Percentiles rank a stretch among this genome's conserved stretches.
phyloP scores from a whole-genome alignment of 2,113 vertebrate species.

The Ammodytes marinus region DNA sequence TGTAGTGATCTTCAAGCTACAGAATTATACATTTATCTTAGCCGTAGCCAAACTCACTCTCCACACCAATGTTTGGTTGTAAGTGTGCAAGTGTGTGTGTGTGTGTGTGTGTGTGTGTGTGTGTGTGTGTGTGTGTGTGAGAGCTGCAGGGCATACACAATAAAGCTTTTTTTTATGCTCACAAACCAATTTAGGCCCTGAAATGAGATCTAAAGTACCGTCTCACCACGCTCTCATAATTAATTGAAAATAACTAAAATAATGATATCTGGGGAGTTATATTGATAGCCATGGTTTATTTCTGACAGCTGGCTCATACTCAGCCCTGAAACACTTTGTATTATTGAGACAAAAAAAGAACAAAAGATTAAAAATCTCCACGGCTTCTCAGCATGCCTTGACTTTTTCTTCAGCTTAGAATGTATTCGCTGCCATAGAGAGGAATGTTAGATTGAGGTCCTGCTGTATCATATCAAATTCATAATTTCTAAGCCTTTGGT shows the following conservation, averaged over 20 bases:
- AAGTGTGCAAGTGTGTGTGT: background rate
- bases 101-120: slow-evolving; percentile 7
- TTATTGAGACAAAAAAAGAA: slow-evolving; percentile 67
- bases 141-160: slow-evolving; percentile 67
- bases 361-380: slow-evolving; percentile 72
- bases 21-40: slow-evolving; percentile 73
- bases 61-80: slow-evolving; percentile 26
- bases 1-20: slow-evolving; percentile 60
- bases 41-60: slow-evolving; percentile 67
- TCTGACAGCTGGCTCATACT: slow-evolving; percentile 73
- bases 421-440: slow-evolving; percentile 48
- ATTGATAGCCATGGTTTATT: slow-evolving; percentile 78
- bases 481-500: slow-evolving; percentile 19
- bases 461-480: slow-evolving; percentile 1
- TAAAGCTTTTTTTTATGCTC: slow-evolving; percentile 75
- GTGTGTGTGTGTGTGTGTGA: slow-evolving; percentile 20
- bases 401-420: slow-evolving; percentile 48
- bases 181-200: slow-evolving; percentile 81
- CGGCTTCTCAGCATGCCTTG: slow-evolving; percentile 66
- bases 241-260: slow-evolving; percentile 83
- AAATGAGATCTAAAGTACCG: slow-evolving; percentile 82
- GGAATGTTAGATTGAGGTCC: slow-evolving; percentile 4
- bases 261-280: slow-evolving; percentile 79
- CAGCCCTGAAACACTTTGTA: slow-evolving; percentile 67
- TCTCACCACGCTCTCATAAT: slow-evolving; percentile 77